Evolutionary conservation across 2,888 invertebrate species (phyloP).

Genomic region (Piscicola geometra): DNA sequence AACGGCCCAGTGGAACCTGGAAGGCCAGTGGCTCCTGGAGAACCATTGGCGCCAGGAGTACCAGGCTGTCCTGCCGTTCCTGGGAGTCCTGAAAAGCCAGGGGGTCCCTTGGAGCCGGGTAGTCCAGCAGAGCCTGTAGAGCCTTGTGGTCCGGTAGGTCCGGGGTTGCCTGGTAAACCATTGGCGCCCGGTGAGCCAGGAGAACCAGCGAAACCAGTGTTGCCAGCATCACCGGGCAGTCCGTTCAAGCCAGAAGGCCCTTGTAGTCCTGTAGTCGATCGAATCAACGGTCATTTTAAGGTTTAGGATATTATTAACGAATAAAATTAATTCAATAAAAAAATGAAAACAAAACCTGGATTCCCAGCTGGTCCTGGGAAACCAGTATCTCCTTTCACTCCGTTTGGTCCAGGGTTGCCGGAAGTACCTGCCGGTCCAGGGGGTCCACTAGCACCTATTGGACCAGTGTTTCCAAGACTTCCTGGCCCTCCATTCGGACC

Average conservation of each 20-base stretch:
- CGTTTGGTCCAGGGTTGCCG: constrained; percentile 29
- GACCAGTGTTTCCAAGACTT: constrained; percentile 20
- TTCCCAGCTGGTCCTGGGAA: not conserved
- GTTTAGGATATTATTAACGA: constrained; percentile 1
- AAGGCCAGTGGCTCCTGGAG: not conserved
- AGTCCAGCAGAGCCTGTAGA: constrained; percentile 14
- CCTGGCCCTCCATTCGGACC: constrained; percentile 31
- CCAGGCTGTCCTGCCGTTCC: constrained; percentile 26
- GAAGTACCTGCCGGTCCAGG: constrained; percentile 30
- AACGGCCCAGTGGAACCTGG: not conserved
- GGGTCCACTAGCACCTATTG: constrained; percentile 32
- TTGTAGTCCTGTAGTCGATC: not conserved
- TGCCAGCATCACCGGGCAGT: not conserved
- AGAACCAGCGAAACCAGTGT: not conserved
- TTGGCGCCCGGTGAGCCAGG: constrained; percentile 17
- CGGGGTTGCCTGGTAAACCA: constrained; percentile 7
- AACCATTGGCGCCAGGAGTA: not conserved
- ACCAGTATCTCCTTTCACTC: constrained; percentile 21
- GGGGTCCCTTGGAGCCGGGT: constrained; percentile 27
- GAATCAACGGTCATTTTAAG: not conserved
- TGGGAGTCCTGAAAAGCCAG: constrained; percentile 28
- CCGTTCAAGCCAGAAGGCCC: constrained; percentile 16
- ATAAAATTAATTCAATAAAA: not conserved
- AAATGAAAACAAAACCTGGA: not conserved
- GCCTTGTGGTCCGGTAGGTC: not conserved